Evolutionary conservation across 1,140 invertebrate species (phyloP).

Genomic region (Drosophila quadrilineata): DNA sequence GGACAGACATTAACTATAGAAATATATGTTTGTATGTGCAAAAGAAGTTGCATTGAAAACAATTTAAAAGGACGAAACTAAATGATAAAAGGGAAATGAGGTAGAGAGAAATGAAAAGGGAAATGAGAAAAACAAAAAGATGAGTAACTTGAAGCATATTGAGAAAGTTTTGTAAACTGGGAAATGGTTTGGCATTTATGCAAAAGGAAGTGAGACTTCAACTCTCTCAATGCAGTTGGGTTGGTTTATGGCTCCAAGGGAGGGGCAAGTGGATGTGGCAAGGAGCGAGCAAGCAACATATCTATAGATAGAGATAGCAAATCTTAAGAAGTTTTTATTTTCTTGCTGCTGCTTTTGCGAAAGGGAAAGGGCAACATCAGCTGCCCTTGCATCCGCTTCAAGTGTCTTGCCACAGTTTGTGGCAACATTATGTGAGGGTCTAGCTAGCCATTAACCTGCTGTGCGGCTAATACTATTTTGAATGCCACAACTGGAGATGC

Average conservation of each 20-base stretch:
- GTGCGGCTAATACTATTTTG: constrained; percentile 44
- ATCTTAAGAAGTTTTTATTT: constrained; percentile 72
- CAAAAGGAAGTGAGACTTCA: constrained; percentile 69
- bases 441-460: constrained; percentile 69
- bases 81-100: constrained; percentile 6
- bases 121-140: not conserved
- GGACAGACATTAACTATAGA: not conserved
- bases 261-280: too few relatives aligned
- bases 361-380: constrained; percentile 11
- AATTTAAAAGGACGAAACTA: constrained; percentile 58
- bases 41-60: constrained; percentile 37
- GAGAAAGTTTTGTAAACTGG: constrained; percentile 48
- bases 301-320: too few relatives aligned
- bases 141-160: constrained; percentile 18
- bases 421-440: constrained; percentile 77
- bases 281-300: too few relatives aligned
- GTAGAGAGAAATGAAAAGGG: not conserved
- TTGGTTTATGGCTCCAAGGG: not conserved
- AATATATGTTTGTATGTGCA: constrained; percentile 9
- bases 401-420: constrained; percentile 64
- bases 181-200: constrained; percentile 51
- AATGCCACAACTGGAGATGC: constrained; percentile 36
- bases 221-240: not conserved
- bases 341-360: constrained; percentile 20
- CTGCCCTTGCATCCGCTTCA: not conserved